Evolutionary conservation across 2,113 vertebrate species (phyloP), one percentile per base, ranked within the genome.

Genomic region (Melanostigma gelatinosum): DNA sequence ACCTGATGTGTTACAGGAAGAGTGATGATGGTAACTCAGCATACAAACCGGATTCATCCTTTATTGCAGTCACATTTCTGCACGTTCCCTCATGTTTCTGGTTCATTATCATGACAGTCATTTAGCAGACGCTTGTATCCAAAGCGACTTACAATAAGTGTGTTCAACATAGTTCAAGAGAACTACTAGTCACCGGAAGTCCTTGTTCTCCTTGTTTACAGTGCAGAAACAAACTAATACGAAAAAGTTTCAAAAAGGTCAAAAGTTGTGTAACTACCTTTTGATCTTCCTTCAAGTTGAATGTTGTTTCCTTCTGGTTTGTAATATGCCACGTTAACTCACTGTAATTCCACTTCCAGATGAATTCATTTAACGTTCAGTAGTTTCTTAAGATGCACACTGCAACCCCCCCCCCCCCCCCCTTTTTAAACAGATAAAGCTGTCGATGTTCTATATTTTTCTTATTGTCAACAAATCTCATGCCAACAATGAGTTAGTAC

Each of bases 1-100:
- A 38, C 52, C 61, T 72, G 44, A 55, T 50, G 75, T 54, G 57
- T 60, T 54, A n/a, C 66, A 65, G 82, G 54, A 68, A 54, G 24
- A 57, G n/a, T 15, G 34, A 58, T 66, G 36, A 52, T 22, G 20
- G 32, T 20, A 8, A 22, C n/a, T 40, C 5, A 48, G 11, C 10
- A 15, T 22, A 32, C 15, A 5, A 16, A 1, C 71, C n/a, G 0
- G 10, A 44, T 44, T 32, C 38, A 22, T 1, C 1, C 8, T 36
- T 63, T 62, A 60, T 22, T 32, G 27, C 34, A 12, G 20, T 34
- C 42, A 61, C n/a, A 40, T 40, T 8, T 50, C 50, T 27, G 36
- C 22, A 16, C 18, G 13, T 40, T 40, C 9, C 40, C 40, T 1
- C n/a, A 38, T 60, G 18, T 40, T 57, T 60, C 1, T 11, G 10